phyloP scores from a whole-genome alignment of 2,888 invertebrate species.

The Eretmocerus hayati region DNA sequence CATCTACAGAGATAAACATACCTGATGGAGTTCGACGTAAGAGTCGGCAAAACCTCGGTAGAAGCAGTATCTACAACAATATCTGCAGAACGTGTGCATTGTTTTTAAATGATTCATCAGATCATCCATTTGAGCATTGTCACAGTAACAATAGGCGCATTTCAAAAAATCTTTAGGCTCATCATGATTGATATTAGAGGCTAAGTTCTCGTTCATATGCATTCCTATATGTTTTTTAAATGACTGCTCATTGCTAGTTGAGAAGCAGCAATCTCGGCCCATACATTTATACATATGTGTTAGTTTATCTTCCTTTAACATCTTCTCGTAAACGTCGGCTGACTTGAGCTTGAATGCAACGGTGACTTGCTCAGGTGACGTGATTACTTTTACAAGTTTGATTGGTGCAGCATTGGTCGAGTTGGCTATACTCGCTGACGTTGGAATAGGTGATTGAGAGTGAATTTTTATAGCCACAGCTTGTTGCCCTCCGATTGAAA shows the following conservation, averaged over 20 bases:
- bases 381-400: slow-evolving; percentile 29
- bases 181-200: slow-evolving; percentile 35
- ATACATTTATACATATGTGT: slow-evolving; percentile 54
- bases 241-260: slow-evolving; percentile 39
- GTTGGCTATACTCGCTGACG: slow-evolving; percentile 5
- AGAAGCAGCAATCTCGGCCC: slow-evolving; percentile 48
- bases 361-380: slow-evolving; percentile 10
- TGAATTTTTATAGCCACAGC: slow-evolving; percentile 19
- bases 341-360: slow-evolving; percentile 33
- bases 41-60: slow-evolving; percentile 58
- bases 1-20: no score
- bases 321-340: slow-evolving; percentile 33
- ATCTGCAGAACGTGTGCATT: slow-evolving; percentile 56
- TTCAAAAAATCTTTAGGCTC: slow-evolving; percentile 47
- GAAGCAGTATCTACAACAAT: slow-evolving; percentile 61
- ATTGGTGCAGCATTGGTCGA: slow-evolving; percentile 16
- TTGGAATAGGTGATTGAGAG: background rate
- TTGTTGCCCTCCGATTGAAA: slow-evolving; percentile 16
- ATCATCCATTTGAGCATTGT: slow-evolving; percentile 44
- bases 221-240: slow-evolving; percentile 46
- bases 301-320: slow-evolving; percentile 43
- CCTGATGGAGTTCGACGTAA: slow-evolving; percentile 58
- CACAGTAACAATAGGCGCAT: slow-evolving; percentile 56
- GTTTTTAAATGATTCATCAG: slow-evolving; percentile 57
- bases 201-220: slow-evolving; percentile 29